Conservation (phyloP, 1,140 invertebrate genomes). For the Zophobas morio region DNA sequence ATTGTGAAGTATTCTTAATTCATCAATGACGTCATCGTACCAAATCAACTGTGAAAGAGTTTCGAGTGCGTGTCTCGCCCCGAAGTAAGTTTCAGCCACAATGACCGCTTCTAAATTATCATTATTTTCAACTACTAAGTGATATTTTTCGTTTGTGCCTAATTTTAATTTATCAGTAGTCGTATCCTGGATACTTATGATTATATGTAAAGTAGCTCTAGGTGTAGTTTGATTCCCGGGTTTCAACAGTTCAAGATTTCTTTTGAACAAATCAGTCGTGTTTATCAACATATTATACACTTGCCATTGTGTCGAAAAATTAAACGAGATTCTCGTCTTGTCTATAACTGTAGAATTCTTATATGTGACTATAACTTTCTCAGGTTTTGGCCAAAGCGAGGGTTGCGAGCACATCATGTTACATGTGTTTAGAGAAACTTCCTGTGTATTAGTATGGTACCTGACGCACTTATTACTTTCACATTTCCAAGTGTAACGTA, state of each 20-base stretch:
- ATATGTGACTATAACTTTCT: neutral
- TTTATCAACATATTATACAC: slow-evolving; percentile 20
- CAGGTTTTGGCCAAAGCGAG: slow-evolving; percentile 14
- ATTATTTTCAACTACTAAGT: slow-evolving; percentile 71
- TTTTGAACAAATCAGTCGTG: slow-evolving; percentile 14
- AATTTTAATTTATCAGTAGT: slow-evolving; percentile 66
- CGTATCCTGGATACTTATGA: slow-evolving; percentile 1
- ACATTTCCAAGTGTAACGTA: slow-evolving; percentile 32
- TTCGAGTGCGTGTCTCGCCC: slow-evolving; percentile 83
- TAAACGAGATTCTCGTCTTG: slow-evolving; percentile 6
- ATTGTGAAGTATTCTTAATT: slow-evolving; percentile 70
- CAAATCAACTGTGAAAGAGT: slow-evolving; percentile 84
- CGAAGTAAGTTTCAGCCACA: slow-evolving; percentile 78
- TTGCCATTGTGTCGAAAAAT: slow-evolving; percentile 1
- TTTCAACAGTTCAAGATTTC: slow-evolving; percentile 24
- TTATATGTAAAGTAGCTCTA: slow-evolving; percentile 24
- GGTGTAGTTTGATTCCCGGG: slow-evolving; percentile 25
- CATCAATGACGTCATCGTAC: slow-evolving; percentile 73
- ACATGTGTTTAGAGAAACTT: slow-evolving; percentile 7
- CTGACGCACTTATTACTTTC: slow-evolving; percentile 17
- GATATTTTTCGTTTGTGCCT: slow-evolving; percentile 82
- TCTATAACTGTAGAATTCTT: neutral
- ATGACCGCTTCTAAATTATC: slow-evolving; percentile 74
- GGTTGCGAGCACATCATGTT: slow-evolving; percentile 31
- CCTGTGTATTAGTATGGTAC: neutral